Evolutionary conservation across 2,797 vertebrate genomes (phyloP), one percentile per base, ranked within the genome.

Genomic region (Halcyon badia): DNA sequence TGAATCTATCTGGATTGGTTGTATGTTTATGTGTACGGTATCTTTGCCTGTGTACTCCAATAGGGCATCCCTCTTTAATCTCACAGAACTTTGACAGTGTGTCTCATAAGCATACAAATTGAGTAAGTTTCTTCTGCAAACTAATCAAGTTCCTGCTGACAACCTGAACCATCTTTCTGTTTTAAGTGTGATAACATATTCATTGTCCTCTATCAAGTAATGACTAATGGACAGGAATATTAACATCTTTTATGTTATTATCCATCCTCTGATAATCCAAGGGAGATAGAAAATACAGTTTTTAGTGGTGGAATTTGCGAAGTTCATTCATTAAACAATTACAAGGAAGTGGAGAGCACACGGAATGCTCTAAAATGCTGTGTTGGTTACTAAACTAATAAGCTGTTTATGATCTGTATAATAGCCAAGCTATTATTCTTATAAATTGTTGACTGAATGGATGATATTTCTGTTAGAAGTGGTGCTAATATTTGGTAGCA

Each of bases 71-170:
- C 54, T 95, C 94, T 97, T 97, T 96, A 96, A 95, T 92, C 83
- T 94, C 72, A 18, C 61, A 73, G 57, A 85, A 77, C 26, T 95
- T 44, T 95, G 91, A 96, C 92, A 95, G 31, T 84, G 28, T 95
- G 88, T 91, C 85, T 98, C 90, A 95, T 91, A 94, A 97, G 91
- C 80, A 92, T 94, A 96, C 56, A 97, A 96, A 96, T 31, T 93
- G 92, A 94, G 35, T 49, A 96, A 94, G 68, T 97, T 97, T 95
- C 73, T 94, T 72, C 93, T 77, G 71, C 21, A 80, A 82, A 81
- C 89, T 91, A 96, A 94, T 97, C 96, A 97, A 95, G 57, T 96
- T 97, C 61, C 82, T 5, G 24, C 80, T 96, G 95, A 95, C 83
- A 97, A 46, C 42, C 39, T 71, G 71, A 96, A 66, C 54, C 68